Conservation (phyloP, 1,140 invertebrate genomes). For the Coelopa frigida region DNA sequence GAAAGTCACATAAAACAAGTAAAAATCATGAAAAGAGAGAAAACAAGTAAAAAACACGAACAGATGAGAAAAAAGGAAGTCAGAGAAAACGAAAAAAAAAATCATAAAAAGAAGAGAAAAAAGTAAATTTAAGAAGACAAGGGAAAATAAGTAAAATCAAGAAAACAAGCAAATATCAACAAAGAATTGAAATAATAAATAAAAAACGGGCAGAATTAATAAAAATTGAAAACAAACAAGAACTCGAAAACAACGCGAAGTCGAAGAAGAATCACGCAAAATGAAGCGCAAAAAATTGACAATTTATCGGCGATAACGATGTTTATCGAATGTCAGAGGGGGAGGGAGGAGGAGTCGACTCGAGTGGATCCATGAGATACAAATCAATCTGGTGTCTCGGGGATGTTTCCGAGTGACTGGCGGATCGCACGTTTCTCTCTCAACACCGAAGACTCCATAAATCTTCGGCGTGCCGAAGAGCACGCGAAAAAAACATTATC, state of each 20-base stretch:
- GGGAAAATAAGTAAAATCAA: not conserved
- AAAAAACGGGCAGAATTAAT: not conserved
- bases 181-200: not conserved
- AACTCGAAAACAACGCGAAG: not conserved
- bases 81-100: not conserved
- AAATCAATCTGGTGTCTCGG: no score
- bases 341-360: no score
- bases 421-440: no score
- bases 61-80: not conserved
- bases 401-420: no score
- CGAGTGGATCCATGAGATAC: no score
- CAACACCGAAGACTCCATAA: no score
- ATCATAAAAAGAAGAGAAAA: not conserved
- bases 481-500: no score
- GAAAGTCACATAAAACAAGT: not conserved
- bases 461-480: no score
- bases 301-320: no score
- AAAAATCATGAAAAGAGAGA: not conserved
- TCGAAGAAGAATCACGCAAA: no score
- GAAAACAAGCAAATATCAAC: not conserved
- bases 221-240: not conserved
- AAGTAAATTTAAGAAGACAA: not conserved
- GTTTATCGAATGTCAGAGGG: no score
- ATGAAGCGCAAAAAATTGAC: no score
- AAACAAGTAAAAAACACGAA: not conserved